A percentile compares a stretch with the other conserved stretches of the same genome.
Conservation (phyloP, 2,888 invertebrate genomes). For the Melolontha melolontha region DNA sequence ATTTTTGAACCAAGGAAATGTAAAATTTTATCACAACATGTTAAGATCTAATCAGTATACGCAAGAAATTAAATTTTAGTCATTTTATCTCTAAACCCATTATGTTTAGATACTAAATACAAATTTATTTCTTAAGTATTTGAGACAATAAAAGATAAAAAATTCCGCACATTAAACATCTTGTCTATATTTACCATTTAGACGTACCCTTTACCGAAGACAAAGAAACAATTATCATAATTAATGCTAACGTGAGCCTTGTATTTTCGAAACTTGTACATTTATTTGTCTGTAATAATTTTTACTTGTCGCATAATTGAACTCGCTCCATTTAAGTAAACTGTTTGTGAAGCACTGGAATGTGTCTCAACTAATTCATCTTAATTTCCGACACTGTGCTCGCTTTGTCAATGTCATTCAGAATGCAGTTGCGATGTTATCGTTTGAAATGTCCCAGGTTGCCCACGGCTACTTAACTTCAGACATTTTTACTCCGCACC, state of each 20-base stretch:
- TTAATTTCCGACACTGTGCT: slow-evolving; percentile 60
- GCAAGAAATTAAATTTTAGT: background rate
- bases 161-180: background rate
- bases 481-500: slow-evolving; percentile 30
- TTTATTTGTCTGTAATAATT: slow-evolving; percentile 12
- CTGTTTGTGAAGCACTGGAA: slow-evolving; percentile 51
- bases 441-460: slow-evolving; percentile 46
- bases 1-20: no score
- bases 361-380: slow-evolving; percentile 57
- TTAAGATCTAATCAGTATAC: background rate
- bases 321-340: slow-evolving; percentile 26
- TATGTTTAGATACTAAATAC: no score
- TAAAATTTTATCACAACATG: no score
- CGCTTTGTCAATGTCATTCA: slow-evolving; percentile 60
- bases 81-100: no score
- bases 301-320: slow-evolving; percentile 19
- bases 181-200: background rate
- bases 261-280: slow-evolving; percentile 18
- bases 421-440: slow-evolving; percentile 50
- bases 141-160: background rate
- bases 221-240: slow-evolving; percentile 3
- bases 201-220: background rate
- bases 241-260: slow-evolving; percentile 9
- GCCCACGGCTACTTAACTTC: slow-evolving; percentile 39
- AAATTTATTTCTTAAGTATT: no score